Base-by-base conservation (phyloP, 2,888 invertebrate genomes). In the Brachyptera risi region DNA sequence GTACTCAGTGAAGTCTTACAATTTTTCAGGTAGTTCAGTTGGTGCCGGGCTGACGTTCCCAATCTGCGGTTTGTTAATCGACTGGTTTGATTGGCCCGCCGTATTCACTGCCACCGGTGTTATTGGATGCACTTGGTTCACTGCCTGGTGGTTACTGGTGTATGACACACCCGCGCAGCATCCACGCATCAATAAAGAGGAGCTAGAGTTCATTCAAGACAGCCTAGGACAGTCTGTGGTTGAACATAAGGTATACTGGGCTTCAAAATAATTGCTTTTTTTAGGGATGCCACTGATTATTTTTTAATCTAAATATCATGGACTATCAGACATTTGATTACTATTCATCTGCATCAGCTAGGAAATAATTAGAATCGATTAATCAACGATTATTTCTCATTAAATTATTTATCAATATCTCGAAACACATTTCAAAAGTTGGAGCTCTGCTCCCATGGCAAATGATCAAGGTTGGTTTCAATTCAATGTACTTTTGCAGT, bases 21-120 rank as follows among this genome's bases (percentile, higher is more conserved):
- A n/a, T n/a, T 63, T 71, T 71, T 56, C 65, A 81, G 81, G 81
- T 62, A 84, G 85, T 70, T 85, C 85, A 0, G 78, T 86, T 1
- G 86, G 86, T 7, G 82, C 83, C 19, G 85, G 85, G 0, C 64
- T 85, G 15, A 86, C 87, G 7, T 86, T 86, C 72, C 86, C 88
- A 0, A 73, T 88, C 60, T 87, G 87, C 65, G 88, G 88, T 1
- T 78, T 81, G 63, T 79, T 90, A 9, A 84, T 84, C 57, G 80
- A 80, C 62, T 73, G 75, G 68, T 81, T 80, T 60, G 85, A 85
- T 1, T 90, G 90, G 90, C 84, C 85, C 67, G 80, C 82, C 65
- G 86, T 86, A 0, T 90, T 88, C 71, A 83, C 88, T 69, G 74
- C 84, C 5, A 83, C 83, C 13, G 85, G 84, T 7, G 67, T 78